Base-by-base conservation (phyloP, 1,140 invertebrate species). In the Steinernema feltiae region DNA sequence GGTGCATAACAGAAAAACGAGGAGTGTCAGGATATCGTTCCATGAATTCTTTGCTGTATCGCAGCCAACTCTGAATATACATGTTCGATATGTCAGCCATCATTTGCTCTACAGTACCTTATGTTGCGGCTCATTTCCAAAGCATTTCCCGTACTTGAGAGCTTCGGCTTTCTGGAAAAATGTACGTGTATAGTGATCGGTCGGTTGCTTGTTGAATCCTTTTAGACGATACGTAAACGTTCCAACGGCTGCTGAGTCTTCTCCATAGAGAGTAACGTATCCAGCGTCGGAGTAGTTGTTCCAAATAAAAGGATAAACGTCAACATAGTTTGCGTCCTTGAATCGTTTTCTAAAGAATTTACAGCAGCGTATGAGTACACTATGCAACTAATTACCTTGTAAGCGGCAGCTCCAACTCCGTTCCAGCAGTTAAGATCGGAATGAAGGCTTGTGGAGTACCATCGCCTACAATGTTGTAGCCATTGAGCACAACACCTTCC, bases 401-500 rank as follows among this genome's bases (percentile, higher is more conserved):
- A 63, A 83, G 92, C 0, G 93, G 93, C 30, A 95, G 86, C 87
- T 96, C 94, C 1, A 92, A 84, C 87, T 97, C 94, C 0, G 92
- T 94, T 86, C 92, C 91, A 1, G 90, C 90, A 0, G 94, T 95
- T 0, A 97, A 87, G 63, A 97, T 92, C 0, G 94, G 94, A 46
- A 95, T 93, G 24, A 96, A 87, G 0, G 94, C 93, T 81, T 95
- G 93, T 0, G 94, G 93, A 0, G 94, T 97, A 0, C 94, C 94
- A 88, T 97, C 95, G 0, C 94, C 94, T 0, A 97, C 91, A 74
- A 89, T 89, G 76, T 89, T 89, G 79, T 89, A 89, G 73, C 84
- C 84, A 71, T 86, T 85, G 3, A 85, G 74, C 32, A 85, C 77
- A 0, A 82, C 82, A 46, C 91, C 91, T 29, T 90, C 87, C n/a